Evolutionary conservation across 2,888 invertebrate species (phyloP), one percentile per base, ranked within the genome.

Genomic region (Thelaira solivaga): DNA sequence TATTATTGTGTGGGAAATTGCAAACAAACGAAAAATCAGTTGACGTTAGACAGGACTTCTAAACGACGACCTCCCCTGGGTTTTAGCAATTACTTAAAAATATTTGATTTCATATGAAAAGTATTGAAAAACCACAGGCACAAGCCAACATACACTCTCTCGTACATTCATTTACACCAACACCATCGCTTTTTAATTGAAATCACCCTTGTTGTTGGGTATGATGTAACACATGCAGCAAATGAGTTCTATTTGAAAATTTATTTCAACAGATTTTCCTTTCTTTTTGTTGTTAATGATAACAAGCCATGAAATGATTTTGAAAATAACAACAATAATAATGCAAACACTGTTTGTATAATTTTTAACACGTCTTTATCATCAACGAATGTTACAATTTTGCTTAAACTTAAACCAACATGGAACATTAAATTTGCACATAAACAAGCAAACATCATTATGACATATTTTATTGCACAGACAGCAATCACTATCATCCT

Each of bases 11-110:
- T 51, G 49, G 26, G 24, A 74, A 74, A 67, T 47, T 62, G 68
- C 45, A 55, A 62, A 55, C 22, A 61, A 68, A 67, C 43, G 22
- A 45, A 62, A 75, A 68, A 62, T 68, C 74, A 68, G 68, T 68
- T 75, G 39, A 22, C 61, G 53, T 53, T 47, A 75, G 39, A 62
- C 74, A 62, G 53, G 74, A n/a, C 53, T 68, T 61, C 13, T 34
- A 59, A 57, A 34, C 43, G 1, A 13, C 53, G 24, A 49, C 18
- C 24, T 51, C 24, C 51, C 24, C 34, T 41, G 11, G 43, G 36
- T 26, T 49, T 8, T 16, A 11, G 0, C 59, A 31, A 53, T 29
- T 64, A 51, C 36, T 11, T 20, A 57, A 11, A 49, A 13, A 31
- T 47, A 24, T 47, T n/a, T 26, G 31, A 65, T 41, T n/a, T n/a